phyloP scores from a whole-genome alignment of 53 echinoderm and acorn worm species.

The Stichopus horrens region DNA sequence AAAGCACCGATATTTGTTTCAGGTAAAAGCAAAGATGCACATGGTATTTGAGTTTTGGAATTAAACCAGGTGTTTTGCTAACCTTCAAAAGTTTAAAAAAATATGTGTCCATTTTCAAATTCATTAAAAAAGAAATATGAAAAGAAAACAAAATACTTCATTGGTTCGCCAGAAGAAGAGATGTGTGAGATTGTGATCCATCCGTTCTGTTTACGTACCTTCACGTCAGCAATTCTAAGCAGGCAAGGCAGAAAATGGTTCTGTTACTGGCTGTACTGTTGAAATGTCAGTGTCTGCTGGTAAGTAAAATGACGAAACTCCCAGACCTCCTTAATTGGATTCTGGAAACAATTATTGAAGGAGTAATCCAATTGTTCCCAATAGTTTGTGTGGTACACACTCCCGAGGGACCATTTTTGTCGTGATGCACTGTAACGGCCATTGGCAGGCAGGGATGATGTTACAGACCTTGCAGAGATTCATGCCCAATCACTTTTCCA shows the following conservation, averaged over 20 bases:
- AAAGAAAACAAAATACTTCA: too few relatives aligned
- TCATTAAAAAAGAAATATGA: too few relatives aligned
- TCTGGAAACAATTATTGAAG: not conserved
- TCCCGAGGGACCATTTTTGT: not conserved
- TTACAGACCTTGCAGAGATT: not conserved
- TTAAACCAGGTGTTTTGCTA: not conserved
- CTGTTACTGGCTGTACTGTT: not conserved
- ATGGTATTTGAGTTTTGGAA: not conserved
- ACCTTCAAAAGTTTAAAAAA: not conserved
- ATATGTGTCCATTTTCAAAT: too few relatives aligned
- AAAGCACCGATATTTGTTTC: too few relatives aligned
- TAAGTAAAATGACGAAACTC: not conserved
- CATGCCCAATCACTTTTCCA: too few relatives aligned
- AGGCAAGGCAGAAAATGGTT: not conserved
- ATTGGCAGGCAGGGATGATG: not conserved
- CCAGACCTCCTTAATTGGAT: not conserved
- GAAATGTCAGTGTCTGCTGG: slow-evolving; percentile 6
- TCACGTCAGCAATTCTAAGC: not conserved
- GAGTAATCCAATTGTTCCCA: slow-evolving; percentile 11
- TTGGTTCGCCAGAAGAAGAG: too few relatives aligned
- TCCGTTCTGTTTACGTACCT: not conserved
- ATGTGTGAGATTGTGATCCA: too few relatives aligned
- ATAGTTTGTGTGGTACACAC: not conserved
- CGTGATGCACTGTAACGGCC: not conserved
- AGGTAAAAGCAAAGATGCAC: not conserved